Conservation (phyloP, 1,140 invertebrate genomes). For the Sycophaga agraensis region DNA sequence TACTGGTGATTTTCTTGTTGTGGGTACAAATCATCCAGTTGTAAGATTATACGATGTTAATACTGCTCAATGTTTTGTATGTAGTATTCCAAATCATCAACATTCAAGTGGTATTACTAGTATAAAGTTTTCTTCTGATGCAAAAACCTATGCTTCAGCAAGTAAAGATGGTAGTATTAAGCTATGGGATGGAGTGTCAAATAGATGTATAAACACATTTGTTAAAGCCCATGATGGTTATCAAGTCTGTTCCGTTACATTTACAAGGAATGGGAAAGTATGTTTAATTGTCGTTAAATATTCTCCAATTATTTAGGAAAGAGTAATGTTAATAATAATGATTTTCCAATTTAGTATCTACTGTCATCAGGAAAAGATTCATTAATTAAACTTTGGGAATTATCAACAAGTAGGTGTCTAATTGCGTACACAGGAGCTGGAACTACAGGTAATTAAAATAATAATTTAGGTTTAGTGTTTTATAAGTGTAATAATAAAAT, state of each 20-base stretch:
- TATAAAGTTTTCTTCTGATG: constrained; percentile 77
- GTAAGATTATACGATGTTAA: constrained; percentile 93
- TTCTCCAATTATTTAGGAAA: background rate
- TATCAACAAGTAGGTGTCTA: constrained; percentile 92
- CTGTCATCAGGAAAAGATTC: constrained; percentile 95
- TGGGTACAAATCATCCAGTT: constrained; percentile 89
- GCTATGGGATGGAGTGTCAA: constrained; percentile 94
- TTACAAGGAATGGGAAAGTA: constrained; percentile 96
- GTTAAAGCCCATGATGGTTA: constrained; percentile 89
- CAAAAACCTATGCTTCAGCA: constrained; percentile 85
- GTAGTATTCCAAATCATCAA: constrained; percentile 86
- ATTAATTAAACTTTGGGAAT: constrained; percentile 95
- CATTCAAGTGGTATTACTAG: constrained; percentile 85
- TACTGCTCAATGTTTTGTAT: constrained; percentile 94
- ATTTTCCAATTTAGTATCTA: constrained; percentile 73
- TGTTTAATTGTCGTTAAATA: constrained; percentile 23
- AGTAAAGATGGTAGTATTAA: constrained; percentile 94
- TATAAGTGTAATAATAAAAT: background rate
- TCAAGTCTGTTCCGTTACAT: constrained; percentile 91
- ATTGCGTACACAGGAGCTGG: constrained; percentile 97
- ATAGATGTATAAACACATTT: constrained; percentile 93
- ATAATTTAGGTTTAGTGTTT: constrained; percentile 4
- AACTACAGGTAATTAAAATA: constrained; percentile 71
- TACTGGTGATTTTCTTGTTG: constrained; percentile 89
- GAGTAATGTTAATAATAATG: constrained; percentile 1